Percentiles rank a stretch among this genome's conserved stretches.
phyloP scores from a whole-genome alignment of 2,113 vertebrate genomes.

The Xenopus tropicalis region DNA sequence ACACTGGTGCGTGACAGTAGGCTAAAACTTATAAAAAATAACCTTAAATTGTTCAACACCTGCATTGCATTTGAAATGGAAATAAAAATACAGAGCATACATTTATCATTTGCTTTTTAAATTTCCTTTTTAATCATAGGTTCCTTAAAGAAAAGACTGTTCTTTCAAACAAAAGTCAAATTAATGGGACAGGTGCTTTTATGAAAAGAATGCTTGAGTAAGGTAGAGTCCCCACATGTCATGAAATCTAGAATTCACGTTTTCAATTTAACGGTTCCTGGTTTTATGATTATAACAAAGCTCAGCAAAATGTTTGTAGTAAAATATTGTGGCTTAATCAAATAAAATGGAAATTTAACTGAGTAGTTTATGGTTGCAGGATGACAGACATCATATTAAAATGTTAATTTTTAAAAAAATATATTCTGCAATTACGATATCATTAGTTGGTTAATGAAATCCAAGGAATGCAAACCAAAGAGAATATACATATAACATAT shows the following conservation, averaged over 20 bases:
- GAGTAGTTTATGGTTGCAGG: neutral
- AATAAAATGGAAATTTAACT: neutral
- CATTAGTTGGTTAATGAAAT: slow-evolving; percentile 4
- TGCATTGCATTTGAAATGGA: too few species aligned
- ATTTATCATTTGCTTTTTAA: too few species aligned
- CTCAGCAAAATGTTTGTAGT: neutral
- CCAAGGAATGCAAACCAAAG: neutral
- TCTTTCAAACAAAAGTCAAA: too few species aligned
- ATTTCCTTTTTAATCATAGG: too few species aligned
- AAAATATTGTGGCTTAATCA: neutral
- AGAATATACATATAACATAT: neutral
- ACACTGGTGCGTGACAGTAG: too few species aligned
- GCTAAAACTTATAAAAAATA: too few species aligned
- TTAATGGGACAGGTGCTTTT: neutral
- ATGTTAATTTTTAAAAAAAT: neutral
- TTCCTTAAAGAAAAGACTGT: too few species aligned
- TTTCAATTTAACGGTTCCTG: neutral
- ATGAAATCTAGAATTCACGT: neutral
- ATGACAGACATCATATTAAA: neutral
- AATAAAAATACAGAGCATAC: too few species aligned
- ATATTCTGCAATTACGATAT: neutral
- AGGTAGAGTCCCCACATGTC: neutral
- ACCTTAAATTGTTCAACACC: too few species aligned
- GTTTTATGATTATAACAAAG: slow-evolving; percentile 1
- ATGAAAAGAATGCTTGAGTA: neutral